Evolutionary conservation across 2,888 invertebrate species (phyloP).

Genomic region (Linnaemya vulpina): DNA sequence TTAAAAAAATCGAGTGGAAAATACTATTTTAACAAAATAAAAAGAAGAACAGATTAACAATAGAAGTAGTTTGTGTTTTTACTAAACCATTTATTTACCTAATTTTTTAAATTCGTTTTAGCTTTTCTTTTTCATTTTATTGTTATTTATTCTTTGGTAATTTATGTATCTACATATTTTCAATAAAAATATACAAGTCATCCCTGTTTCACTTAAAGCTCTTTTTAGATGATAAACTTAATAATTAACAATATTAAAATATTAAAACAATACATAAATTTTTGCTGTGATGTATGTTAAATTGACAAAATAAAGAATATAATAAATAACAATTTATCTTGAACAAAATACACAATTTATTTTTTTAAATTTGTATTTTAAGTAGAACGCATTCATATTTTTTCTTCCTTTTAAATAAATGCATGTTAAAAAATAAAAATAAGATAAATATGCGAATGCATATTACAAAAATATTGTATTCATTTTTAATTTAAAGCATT

Average conservation of each 20-base stretch:
- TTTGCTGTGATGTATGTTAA: conserved; percentile 83
- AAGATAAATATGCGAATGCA: conserved; percentile 28
- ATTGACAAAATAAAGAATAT: conserved; percentile 75
- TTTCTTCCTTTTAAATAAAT: conserved; percentile 54
- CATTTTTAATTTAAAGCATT: background rate
- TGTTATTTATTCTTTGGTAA: background rate
- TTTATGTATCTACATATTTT: background rate
- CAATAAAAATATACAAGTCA: conserved; percentile 1
- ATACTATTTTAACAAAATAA: conserved; percentile 37
- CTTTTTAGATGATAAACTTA: conserved; percentile 53
- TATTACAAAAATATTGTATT: conserved; percentile 19
- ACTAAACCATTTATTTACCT: conserved; percentile 13
- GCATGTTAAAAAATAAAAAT: conserved; percentile 50
- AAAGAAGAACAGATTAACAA: background rate
- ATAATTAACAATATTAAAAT: conserved; percentile 51
- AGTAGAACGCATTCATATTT: conserved; percentile 48
- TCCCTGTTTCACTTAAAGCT: conserved; percentile 34
- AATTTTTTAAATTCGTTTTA: background rate
- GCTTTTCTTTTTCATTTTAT: background rate
- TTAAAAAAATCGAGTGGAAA: conserved; percentile 30
- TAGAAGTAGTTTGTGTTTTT: conserved; percentile 33
- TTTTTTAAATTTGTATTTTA: conserved; percentile 32
- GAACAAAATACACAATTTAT: conserved; percentile 57
- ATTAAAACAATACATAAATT: conserved; percentile 78
- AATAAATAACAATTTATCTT: conserved; percentile 72